phyloP scores from a whole-genome alignment of 2,888 invertebrate genomes.

The Heliconius erato region DNA sequence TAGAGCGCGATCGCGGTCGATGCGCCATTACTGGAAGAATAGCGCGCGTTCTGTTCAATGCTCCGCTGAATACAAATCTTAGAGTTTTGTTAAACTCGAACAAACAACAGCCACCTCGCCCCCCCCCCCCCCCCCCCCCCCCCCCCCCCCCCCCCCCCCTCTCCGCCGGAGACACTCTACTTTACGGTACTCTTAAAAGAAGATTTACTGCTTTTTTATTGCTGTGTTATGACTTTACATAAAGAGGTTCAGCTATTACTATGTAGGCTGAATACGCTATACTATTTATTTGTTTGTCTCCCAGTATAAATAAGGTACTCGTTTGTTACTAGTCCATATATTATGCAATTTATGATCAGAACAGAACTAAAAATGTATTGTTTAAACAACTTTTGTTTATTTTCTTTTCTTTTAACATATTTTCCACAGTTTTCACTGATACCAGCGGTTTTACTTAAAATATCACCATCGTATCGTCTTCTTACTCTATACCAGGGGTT shows the following conservation, averaged over 20 bases:
- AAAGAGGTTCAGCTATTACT: background rate
- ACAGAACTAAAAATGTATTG: no score
- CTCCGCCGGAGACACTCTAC: slow-evolving; percentile 5
- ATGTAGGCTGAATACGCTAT: background rate
- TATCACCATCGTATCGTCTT: no score
- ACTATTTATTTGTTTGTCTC: no score
- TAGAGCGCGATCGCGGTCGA: slow-evolving; percentile 30
- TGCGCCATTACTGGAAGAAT: slow-evolving; percentile 25
- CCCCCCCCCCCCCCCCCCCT: background rate
- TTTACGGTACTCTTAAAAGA: slow-evolving; percentile 16
- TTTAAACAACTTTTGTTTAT: no score
- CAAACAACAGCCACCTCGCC: slow-evolving; percentile 5
- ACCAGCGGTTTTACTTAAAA: no score
- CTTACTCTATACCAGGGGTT: no score
- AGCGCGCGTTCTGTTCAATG: slow-evolving; percentile 1
- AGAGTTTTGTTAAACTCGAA: slow-evolving; percentile 25
- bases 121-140: background rate
- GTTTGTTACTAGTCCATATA: no score
- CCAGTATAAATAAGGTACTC: no score
- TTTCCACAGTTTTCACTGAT: no score
- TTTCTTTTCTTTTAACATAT: no score
- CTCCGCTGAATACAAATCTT: slow-evolving; percentile 19
- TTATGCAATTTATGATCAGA: no score
- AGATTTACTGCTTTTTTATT: slow-evolving; percentile 2
- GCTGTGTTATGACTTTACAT: slow-evolving; percentile 13